These are phyloP conservation scores for Homalodisca vitripennis DNA, from an alignment of 1,140 invertebrate genomes.

Conservation along the genomic window DNA sequence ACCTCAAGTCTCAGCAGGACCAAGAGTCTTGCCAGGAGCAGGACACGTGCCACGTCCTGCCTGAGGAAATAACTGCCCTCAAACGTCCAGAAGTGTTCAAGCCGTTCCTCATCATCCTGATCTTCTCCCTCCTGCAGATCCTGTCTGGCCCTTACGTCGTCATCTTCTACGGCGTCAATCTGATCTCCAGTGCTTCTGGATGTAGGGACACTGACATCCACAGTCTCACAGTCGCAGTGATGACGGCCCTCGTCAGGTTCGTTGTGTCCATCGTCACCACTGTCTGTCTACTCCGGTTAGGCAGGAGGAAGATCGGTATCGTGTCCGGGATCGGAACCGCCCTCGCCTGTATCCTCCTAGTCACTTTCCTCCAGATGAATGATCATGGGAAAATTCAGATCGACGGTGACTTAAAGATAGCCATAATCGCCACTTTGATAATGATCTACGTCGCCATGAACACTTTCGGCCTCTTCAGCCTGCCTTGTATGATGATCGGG, in stretches of 20 bases:
- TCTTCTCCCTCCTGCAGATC: slow-evolving; percentile 68
- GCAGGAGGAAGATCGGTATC: slow-evolving; percentile 60
- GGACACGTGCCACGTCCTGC: not conserved
- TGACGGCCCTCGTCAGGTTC: slow-evolving; percentile 47
- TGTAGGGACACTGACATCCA: slow-evolving; percentile 2
- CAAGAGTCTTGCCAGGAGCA: not conserved
- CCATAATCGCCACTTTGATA: slow-evolving; percentile 55
- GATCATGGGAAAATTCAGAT: slow-evolving; percentile 41
- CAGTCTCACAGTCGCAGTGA: not conserved
- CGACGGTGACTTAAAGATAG: slow-evolving; percentile 35
- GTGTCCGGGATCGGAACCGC: slow-evolving; percentile 64
- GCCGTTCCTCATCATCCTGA: slow-evolving; percentile 66
- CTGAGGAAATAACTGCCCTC: slow-evolving; percentile 36
- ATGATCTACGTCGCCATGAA: slow-evolving; percentile 66
- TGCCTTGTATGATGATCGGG: slow-evolving; percentile 68
- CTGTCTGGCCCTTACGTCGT: slow-evolving; percentile 69
- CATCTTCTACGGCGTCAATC: slow-evolving; percentile 72
- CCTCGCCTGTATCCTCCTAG: slow-evolving; percentile 57
- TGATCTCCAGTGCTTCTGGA: slow-evolving; percentile 49
- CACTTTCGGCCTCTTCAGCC: slow-evolving; percentile 66
- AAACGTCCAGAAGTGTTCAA: slow-evolving; percentile 60
- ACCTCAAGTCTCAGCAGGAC: slow-evolving; percentile 19
- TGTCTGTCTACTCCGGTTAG: slow-evolving; percentile 58
- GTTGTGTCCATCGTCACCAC: slow-evolving; percentile 62
- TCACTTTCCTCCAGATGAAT: slow-evolving; percentile 52